phyloP scores from a whole-genome alignment of 1,140 invertebrate species.

The Drosophila sp. region DNA sequence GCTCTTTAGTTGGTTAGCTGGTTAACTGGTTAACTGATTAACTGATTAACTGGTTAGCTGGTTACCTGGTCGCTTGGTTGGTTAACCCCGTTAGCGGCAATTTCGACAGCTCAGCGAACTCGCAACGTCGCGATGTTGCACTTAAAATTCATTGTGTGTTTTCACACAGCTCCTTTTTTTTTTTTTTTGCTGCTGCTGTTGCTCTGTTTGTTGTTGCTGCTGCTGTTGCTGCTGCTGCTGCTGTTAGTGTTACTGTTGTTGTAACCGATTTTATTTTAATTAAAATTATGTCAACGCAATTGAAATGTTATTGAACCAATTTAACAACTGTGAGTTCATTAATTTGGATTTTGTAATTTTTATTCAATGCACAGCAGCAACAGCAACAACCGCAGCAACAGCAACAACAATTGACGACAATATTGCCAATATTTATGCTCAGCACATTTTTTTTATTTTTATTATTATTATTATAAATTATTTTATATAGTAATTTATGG shows the following conservation, averaged over 20 bases:
- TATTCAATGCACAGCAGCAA: slow-evolving; percentile 51
- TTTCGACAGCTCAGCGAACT: slow-evolving; percentile 58
- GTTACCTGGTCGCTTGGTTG: slow-evolving; percentile 16
- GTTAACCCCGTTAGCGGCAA: slow-evolving; percentile 68
- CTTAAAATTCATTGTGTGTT: slow-evolving; percentile 76
- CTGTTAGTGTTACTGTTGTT: slow-evolving; percentile 41
- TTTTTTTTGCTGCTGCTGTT: too few relatives aligned
- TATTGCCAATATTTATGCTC: slow-evolving; percentile 42
- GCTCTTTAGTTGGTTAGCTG: background rate
- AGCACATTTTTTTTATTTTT: slow-evolving; percentile 31
- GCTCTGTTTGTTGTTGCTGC: background rate
- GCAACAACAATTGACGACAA: slow-evolving; percentile 20
- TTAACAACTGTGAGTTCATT: slow-evolving; percentile 67
- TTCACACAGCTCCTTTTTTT: slow-evolving; percentile 8
- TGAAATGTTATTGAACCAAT: slow-evolving; percentile 81
- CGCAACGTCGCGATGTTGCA: background rate
- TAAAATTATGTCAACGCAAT: slow-evolving; percentile 82
- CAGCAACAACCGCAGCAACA: slow-evolving; percentile 22
- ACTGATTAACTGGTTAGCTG: background rate
- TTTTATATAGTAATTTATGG: slow-evolving; percentile 75
- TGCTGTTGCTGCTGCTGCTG: slow-evolving; percentile 12
- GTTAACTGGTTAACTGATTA: slow-evolving; percentile 15
- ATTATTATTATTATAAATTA: too few relatives aligned
- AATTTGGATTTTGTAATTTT: slow-evolving; percentile 79
- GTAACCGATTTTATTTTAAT: slow-evolving; percentile 71